These are phyloP conservation scores for Pithecia hirsuta DNA, from an alignment of 2,797 vertebrate genomes.

Conservation along the genomic window DNA sequence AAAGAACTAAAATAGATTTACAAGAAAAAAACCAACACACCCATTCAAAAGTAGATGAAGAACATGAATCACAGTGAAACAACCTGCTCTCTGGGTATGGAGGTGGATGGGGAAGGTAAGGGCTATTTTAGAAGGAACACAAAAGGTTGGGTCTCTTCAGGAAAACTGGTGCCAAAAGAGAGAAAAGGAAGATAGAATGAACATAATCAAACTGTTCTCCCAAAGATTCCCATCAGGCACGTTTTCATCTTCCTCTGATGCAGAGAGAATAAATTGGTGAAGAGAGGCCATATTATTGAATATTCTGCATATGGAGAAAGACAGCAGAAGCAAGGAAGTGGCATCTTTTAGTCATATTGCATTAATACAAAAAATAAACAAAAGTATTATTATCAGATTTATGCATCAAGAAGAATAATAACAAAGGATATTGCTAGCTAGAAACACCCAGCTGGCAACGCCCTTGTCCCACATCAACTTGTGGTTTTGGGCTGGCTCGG, in stretches of 20 bases:
- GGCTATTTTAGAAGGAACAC: background rate
- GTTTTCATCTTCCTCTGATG: background rate
- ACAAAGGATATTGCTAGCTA: background rate
- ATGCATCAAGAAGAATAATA: background rate
- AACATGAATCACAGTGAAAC: no score
- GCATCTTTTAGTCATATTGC: rapidly evolving
- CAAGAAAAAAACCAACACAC: no score
- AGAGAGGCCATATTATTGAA: background rate
- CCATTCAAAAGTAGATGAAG: no score
- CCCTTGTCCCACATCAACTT: background rate
- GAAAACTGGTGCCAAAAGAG: background rate
- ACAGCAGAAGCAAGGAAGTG: rapidly evolving
- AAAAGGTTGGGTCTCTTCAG: background rate
- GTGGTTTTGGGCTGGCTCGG: background rate
- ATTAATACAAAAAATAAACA: background rate
- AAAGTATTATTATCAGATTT: background rate
- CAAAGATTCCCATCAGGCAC: background rate
- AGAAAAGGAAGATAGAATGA: background rate
- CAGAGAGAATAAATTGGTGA: background rate
- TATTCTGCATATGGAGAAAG: background rate
- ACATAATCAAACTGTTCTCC: background rate
- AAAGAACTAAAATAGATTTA: no score
- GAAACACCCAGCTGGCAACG: background rate
- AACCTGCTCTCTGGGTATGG: background rate
- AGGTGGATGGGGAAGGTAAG: rapidly evolving